phyloP scores from a whole-genome alignment of 2,797 vertebrate species.

The Meriones psammophilus region DNA sequence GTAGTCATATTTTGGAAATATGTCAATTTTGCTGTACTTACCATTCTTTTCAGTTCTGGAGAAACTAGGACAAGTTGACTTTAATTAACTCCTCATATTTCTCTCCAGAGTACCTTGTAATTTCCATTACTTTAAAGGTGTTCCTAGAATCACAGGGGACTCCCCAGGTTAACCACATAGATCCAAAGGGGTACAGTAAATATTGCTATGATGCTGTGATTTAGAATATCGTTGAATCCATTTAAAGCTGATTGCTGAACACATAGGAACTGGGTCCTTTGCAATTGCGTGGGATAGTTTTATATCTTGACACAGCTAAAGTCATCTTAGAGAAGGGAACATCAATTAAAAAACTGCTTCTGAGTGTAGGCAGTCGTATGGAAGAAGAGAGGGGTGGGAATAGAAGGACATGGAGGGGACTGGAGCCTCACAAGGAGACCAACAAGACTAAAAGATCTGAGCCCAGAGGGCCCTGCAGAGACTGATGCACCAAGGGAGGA shows the following conservation, averaged over 20 bases:
- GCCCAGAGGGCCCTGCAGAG: no score
- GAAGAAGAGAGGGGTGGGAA: no score
- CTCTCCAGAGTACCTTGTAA: constrained; percentile 75
- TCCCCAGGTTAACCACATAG: constrained; percentile 57
- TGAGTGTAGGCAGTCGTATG: no score
- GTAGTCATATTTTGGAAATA: constrained; percentile 72
- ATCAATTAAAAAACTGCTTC: background rate
- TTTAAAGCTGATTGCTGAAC: constrained; percentile 37
- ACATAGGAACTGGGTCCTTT: background rate
- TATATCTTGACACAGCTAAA: background rate
- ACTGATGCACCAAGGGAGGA: no score
- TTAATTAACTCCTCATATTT: constrained; percentile 83
- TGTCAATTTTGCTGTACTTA: constrained; percentile 62
- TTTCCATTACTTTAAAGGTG: constrained; percentile 81
- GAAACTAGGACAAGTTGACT: constrained; percentile 75
- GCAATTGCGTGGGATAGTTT: background rate
- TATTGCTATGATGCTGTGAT: constrained; percentile 39
- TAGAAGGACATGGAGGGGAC: no score
- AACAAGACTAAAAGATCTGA: no score
- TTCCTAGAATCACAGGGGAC: constrained; percentile 72
- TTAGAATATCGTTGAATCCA: constrained; percentile 35
- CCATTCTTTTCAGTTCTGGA: constrained; percentile 56
- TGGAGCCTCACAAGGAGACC: no score
- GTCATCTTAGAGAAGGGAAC: no score
- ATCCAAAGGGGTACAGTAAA: constrained; percentile 61